A percentile compares a stretch with the other conserved stretches of the same genome.
Evolutionary conservation across 1,140 invertebrate species (phyloP).

Genomic region (Drosophila sulfurigaster): DNA sequence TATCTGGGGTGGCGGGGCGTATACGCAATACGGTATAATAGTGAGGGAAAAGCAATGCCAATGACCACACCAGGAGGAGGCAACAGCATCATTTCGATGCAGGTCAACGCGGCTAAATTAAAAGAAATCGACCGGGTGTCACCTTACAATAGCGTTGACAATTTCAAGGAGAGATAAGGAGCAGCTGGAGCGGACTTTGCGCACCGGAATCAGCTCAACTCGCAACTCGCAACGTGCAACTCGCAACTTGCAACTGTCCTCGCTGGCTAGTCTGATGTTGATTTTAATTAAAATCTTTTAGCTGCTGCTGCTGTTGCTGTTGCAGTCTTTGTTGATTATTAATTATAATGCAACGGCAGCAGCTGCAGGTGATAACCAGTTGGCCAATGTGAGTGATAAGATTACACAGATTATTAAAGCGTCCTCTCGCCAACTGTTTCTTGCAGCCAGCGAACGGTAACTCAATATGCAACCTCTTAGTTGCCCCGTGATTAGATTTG

Average conservation of each 20-base stretch:
- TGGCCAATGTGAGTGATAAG: not conserved
- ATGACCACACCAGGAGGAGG: constrained; percentile 5
- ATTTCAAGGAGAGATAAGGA: constrained; percentile 34
- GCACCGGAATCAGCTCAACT: not conserved
- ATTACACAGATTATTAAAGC: constrained; percentile 13
- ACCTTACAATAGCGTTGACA: constrained; percentile 32
- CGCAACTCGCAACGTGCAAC: not conserved
- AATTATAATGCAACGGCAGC: constrained; percentile 63
- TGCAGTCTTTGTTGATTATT: constrained; percentile 60
- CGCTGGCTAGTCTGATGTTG: constrained; percentile 38
- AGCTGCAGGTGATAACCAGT: constrained; percentile 34
- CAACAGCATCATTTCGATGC: constrained; percentile 58
- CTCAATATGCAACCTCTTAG: constrained; percentile 21
- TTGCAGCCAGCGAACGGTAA: not conserved
- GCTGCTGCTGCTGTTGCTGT: constrained; percentile 37
- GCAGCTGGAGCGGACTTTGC: not conserved
- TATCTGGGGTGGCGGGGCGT: not conserved
- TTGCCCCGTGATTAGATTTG: not conserved
- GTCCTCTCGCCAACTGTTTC: not conserved
- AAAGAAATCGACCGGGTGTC: constrained; percentile 62
- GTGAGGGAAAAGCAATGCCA: not conserved
- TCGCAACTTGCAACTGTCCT: constrained; percentile 15
- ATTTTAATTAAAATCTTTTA: constrained; percentile 75
- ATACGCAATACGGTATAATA: constrained; percentile 1
- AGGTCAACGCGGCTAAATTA: constrained; percentile 76